Conservation (phyloP, 1,140 invertebrate genomes). For the Caenorhabditis brenneri region DNA sequence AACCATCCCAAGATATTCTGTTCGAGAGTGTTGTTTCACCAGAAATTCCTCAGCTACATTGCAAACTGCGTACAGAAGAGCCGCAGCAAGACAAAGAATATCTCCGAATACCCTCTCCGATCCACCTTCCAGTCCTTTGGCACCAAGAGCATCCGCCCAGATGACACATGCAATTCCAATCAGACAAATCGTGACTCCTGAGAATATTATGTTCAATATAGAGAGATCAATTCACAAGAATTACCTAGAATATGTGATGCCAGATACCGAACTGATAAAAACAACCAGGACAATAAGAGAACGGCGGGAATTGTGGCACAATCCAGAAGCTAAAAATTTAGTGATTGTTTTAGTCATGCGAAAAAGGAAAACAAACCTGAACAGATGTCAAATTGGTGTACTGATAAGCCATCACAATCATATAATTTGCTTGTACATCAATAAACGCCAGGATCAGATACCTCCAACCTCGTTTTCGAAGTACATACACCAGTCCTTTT, state of each 20-base stretch:
- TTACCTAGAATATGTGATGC: conserved; percentile 79
- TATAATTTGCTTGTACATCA: conserved; percentile 82
- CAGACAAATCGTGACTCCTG: conserved; percentile 79
- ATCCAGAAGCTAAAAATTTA: conserved; percentile 81
- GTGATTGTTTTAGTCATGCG: not conserved
- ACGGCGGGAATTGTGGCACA: conserved; percentile 86
- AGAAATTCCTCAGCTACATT: conserved; percentile 84
- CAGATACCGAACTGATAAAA: conserved; percentile 78
- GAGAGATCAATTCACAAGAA: not conserved
- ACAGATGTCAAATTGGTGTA: conserved; percentile 74
- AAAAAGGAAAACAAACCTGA: conserved; percentile 72
- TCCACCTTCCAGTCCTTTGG: conserved; percentile 73
- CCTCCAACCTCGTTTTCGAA: conserved; percentile 72
- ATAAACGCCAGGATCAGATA: conserved; percentile 80
- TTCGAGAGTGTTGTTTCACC: conserved; percentile 80
- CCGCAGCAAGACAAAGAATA: conserved; percentile 82
- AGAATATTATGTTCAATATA: not conserved
- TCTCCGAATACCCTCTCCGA: conserved; percentile 83
- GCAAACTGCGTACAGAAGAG: conserved; percentile 81
- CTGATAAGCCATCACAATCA: conserved; percentile 80
- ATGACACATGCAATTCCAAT: conserved; percentile 84
- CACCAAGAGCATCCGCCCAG: conserved; percentile 81
- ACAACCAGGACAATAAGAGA: conserved; percentile 78
- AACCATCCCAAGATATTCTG: conserved; percentile 85
- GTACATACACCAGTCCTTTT: conserved; percentile 71